Conservation (phyloP, 2,888 invertebrate species). For the Stramonita haemastoma region DNA sequence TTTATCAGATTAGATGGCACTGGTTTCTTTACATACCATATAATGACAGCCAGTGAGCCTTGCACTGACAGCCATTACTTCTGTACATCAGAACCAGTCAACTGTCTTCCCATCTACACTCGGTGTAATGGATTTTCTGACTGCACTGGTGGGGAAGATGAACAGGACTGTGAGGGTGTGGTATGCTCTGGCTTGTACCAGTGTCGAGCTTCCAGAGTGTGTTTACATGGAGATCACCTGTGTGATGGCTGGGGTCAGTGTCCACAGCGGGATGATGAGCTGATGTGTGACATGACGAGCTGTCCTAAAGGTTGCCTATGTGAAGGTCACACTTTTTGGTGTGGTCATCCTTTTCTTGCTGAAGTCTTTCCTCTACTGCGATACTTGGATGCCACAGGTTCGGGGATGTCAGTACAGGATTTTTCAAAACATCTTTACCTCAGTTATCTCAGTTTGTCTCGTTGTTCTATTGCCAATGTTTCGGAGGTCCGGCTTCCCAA, state of each 20-base stretch:
- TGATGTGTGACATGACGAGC: neutral
- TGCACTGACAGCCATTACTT: neutral
- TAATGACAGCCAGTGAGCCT: neutral
- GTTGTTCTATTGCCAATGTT: neutral
- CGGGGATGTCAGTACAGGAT: neutral
- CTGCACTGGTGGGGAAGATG: neutral
- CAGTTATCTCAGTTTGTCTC: neutral
- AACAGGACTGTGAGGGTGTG: neutral
- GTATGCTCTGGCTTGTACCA: neutral
- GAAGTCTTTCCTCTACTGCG: neutral
- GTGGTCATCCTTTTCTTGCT: neutral
- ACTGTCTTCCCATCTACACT: constrained; percentile 7
- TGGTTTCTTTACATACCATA: neutral
- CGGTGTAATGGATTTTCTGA: neutral
- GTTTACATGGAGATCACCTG: constrained; percentile 1
- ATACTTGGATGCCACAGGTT: neutral
- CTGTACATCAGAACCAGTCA: neutral
- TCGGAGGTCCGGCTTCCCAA: neutral
- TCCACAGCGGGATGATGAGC: neutral
- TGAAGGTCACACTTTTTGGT: neutral
- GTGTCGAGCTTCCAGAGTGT: neutral
- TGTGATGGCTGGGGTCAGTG: constrained; percentile 30
- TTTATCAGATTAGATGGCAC: neutral
- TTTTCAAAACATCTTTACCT: neutral
- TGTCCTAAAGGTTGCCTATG: neutral